These are phyloP conservation scores for Chaetodon trifasciatus DNA, from an alignment of 2,797 vertebrate genomes.

Conservation along the genomic window DNA sequence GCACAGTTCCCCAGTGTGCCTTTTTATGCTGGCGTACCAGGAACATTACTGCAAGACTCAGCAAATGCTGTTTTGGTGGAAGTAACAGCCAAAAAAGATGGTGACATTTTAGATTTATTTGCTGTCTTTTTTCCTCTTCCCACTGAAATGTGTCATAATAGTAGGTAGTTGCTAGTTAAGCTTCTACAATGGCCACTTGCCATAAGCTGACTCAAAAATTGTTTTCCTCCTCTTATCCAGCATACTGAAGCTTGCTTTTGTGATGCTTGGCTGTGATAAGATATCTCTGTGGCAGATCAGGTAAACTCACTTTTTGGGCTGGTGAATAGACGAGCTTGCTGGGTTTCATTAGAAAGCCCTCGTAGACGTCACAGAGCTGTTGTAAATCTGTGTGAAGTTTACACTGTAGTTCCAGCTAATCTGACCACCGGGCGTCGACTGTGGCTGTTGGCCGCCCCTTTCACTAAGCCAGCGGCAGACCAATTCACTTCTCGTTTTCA, in stretches of 20 bases:
- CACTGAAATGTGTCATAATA: neutral
- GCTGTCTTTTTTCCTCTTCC: neutral
- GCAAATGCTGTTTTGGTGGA: neutral
- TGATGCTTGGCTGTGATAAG: slow-evolving; percentile 12
- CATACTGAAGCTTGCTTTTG: neutral
- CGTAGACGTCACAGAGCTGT: neutral
- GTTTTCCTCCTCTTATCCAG: neutral
- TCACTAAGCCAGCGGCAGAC: no score
- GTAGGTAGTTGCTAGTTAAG: neutral
- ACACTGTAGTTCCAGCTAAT: neutral
- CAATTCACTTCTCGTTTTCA: no score
- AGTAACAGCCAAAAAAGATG: neutral
- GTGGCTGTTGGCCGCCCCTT: no score
- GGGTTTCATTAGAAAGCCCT: neutral
- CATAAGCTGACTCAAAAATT: neutral
- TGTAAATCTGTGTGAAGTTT: neutral
- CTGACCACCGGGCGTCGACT: no score
- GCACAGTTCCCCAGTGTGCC: neutral
- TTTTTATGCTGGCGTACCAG: neutral
- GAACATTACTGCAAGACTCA: neutral
- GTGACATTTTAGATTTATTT: neutral
- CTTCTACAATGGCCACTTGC: neutral
- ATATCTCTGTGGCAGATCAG: neutral
- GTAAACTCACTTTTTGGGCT: neutral
- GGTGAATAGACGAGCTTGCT: neutral